Evolutionary conservation across 2,113 vertebrate genomes (phyloP).

Genomic region (Riparia riparia): DNA sequence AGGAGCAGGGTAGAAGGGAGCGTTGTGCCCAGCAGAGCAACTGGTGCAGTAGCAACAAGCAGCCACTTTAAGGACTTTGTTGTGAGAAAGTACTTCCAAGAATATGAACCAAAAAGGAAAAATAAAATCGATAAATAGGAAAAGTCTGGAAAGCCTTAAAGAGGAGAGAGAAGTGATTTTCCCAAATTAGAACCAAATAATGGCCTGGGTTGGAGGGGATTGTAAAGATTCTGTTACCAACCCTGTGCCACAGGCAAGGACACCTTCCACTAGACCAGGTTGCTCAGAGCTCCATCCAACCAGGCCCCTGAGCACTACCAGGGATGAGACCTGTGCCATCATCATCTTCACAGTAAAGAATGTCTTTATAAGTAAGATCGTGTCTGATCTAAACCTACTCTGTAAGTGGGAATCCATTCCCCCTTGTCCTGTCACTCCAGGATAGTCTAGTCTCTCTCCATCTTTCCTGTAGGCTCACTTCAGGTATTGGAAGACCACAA

Average conservation of each 20-base stretch:
- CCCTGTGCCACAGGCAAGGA: not conserved
- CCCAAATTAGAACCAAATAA: not conserved
- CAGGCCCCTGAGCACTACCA: not conserved
- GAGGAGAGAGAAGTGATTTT: not conserved
- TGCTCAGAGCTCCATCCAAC: not conserved
- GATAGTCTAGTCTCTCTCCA: not conserved
- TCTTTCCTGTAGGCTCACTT: not conserved
- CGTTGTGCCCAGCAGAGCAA: accelerated
- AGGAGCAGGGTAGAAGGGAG: not conserved
- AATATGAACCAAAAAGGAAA: not conserved
- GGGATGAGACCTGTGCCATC: not conserved
- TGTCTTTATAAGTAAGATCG: not conserved
- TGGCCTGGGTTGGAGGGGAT: not conserved
- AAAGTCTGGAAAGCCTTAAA: not conserved
- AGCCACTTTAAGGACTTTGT: not conserved
- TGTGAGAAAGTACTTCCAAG: not conserved
- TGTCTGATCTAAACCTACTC: not conserved
- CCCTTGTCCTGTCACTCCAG: not conserved
- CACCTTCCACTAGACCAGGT: not conserved
- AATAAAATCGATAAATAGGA: not conserved
- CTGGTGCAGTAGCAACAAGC: not conserved
- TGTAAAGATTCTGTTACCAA: not conserved
- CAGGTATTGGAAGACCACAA: not conserved
- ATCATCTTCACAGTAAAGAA: not conserved
- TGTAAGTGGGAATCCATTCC: not conserved